These are phyloP conservation scores for Rhagonycha fulva DNA, from an alignment of 2,888 invertebrate species.

Conservation along the genomic window DNA sequence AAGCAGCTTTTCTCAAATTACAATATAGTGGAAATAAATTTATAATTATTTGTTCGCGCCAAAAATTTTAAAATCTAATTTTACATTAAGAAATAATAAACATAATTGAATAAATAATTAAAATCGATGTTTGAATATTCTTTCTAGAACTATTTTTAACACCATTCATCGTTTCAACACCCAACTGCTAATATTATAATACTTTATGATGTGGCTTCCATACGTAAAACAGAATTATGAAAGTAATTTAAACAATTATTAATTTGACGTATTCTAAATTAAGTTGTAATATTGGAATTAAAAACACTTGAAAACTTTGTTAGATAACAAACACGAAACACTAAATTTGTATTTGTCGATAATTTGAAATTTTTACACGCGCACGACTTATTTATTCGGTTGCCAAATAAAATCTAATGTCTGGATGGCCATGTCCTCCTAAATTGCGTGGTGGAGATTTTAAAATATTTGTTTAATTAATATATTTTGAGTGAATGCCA, in stretches of 20 bases:
- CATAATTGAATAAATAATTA: not conserved
- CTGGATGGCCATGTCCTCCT: not conserved
- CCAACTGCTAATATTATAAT: not conserved
- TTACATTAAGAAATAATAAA: not conserved
- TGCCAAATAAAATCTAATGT: not conserved
- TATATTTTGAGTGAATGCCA: conserved; percentile 1
- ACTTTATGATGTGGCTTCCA: not conserved
- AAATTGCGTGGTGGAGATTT: not conserved
- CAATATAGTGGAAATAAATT: not conserved
- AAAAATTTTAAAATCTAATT: not conserved
- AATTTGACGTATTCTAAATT: not conserved
- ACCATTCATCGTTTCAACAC: not conserved
- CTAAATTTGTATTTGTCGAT: not conserved
- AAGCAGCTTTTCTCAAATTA: not conserved
- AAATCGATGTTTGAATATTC: not conserved
- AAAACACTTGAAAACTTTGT: not conserved
- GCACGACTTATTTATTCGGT: not conserved
- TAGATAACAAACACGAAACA: not conserved
- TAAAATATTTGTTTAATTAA: conserved; percentile 1
- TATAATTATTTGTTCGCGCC: not conserved
- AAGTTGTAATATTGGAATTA: not conserved
- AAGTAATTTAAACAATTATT: not conserved
- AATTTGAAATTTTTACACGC: not conserved
- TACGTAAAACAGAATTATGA: not conserved
- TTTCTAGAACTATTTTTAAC: not conserved